Base-by-base conservation (phyloP, 2,113 vertebrate species). In the Scophthalmus maximus region DNA sequence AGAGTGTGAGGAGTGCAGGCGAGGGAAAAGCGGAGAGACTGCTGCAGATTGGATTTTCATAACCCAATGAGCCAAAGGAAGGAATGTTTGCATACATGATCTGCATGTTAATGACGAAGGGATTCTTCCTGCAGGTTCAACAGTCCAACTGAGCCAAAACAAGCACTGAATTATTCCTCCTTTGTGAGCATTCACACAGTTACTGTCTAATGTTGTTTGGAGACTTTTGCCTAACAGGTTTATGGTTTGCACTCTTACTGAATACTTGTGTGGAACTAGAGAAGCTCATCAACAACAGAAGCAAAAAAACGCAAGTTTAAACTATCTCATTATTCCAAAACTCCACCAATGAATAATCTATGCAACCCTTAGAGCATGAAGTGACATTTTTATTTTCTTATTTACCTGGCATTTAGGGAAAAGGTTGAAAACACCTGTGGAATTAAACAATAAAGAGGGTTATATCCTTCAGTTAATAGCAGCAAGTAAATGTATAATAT, bases 141-240 rank as follows among this genome's bases (percentile, higher is more conserved):
- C 80, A 46, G 27, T 68, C 29, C 3, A 47, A 26, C n/a, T 68
- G 65, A 73, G 78, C 81, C 87, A 87, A 88, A 83, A 83, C 65
- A 90, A 89, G 68, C 76, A 63, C 34, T 25, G 76, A 63, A 82
- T 78, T 68, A 68, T 85, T 82, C 68, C 79, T 87, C 72, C 76
- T 78, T 81, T 83, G 68, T 50, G 69, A 79, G 72, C 66, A 68
- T 76, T 84, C 64, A 52, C 73, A 68, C 27, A 36, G 64, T 61
- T 73, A 58, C 65, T 36, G 57, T 73, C 7, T 63, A 84, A 74
- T 32, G 18, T 75, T 57, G 75, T 64, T 55, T 23, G 9, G 36
- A 46, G 62, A 61, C 40, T 60, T 65, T 27, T 47, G 23, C 25
- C 25, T 65, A 47, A 65, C 26, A 58, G 29, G 22, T 71, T 67